phyloP scores from a whole-genome alignment of 2,888 invertebrate genomes.

The Drosophila borborema region DNA sequence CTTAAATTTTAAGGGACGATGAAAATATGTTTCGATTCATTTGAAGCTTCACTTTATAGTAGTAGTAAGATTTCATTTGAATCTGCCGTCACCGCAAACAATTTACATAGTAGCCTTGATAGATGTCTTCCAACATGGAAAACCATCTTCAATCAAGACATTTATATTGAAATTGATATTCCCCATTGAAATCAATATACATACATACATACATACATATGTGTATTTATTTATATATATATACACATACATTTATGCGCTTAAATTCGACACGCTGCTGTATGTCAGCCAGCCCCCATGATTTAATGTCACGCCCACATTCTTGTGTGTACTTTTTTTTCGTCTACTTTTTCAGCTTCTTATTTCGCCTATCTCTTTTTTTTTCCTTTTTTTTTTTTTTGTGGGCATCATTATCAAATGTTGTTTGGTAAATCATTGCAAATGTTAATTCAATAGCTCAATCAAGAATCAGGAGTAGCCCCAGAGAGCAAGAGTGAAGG shows the following conservation, averaged over 20 bases:
- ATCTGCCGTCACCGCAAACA: not conserved
- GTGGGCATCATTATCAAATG: conserved; percentile 71
- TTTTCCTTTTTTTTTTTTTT: conserved; percentile 13
- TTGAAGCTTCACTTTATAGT: not conserved
- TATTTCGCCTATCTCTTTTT: conserved; percentile 3
- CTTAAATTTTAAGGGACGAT: not conserved
- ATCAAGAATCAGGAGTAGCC: conserved; percentile 55
- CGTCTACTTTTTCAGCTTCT: not conserved
- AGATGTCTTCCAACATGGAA: not conserved
- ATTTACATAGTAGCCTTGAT: not conserved
- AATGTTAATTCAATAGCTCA: conserved; percentile 78
- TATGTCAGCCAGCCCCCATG: conserved; percentile 20
- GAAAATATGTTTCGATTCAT: not conserved
- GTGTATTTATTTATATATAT: not conserved
- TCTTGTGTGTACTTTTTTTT: conserved; percentile 15
- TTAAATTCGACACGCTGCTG: conserved; percentile 20
- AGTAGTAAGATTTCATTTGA: not conserved
- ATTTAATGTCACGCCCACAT: conserved; percentile 47
- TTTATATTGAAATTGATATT: conserved; percentile 26
- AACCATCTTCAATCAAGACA: conserved; percentile 18
- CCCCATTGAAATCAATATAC: conserved; percentile 12
- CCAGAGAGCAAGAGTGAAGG: conserved; percentile 8
- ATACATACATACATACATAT: not conserved
- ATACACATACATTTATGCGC: not conserved
- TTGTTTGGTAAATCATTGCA: conserved; percentile 74